phyloP scores from a whole-genome alignment of 2,797 vertebrate genomes.

The Crenichthys baileyi region DNA sequence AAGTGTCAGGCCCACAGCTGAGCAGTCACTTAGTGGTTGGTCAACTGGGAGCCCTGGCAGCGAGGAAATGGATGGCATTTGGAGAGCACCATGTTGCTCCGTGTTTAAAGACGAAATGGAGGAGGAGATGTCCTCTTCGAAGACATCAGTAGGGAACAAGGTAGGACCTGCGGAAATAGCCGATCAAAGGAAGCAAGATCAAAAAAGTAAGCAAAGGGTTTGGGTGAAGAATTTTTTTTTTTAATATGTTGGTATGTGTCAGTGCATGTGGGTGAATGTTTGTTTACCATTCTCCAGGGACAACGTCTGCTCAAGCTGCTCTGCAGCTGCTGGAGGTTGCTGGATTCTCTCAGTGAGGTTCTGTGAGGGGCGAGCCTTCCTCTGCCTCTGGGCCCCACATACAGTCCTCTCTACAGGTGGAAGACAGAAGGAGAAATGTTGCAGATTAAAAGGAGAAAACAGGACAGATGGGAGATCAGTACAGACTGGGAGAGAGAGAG shows the following conservation, averaged over 20 bases:
- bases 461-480: constrained; percentile 63
- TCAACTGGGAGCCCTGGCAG: constrained; percentile 77
- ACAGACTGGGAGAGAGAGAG: constrained; percentile 18
- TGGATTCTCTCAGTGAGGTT: constrained; percentile 91
- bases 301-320: constrained; percentile 63
- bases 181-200: constrained; percentile 42
- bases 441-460: constrained; percentile 36
- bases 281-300: constrained; percentile 70
- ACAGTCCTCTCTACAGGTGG: constrained; percentile 70
- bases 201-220: constrained; percentile 20
- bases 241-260: background rate
- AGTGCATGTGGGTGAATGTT: constrained; percentile 29
- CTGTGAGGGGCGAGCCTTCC: constrained; percentile 88
- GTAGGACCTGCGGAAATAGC: constrained; percentile 63
- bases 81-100: constrained; percentile 74
- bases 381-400: constrained; percentile 88
- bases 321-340: constrained; percentile 84
- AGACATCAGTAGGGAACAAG: constrained; percentile 79
- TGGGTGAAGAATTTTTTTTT: constrained; percentile 3
- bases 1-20: constrained; percentile 67
- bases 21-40: constrained; percentile 80
- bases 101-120: constrained; percentile 71
- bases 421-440: constrained; percentile 24
- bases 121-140: constrained; percentile 86
- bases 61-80: constrained; percentile 71